phyloP scores from a whole-genome alignment of 2,113 vertebrate genomes.

The Hemiprocne comata region DNA sequence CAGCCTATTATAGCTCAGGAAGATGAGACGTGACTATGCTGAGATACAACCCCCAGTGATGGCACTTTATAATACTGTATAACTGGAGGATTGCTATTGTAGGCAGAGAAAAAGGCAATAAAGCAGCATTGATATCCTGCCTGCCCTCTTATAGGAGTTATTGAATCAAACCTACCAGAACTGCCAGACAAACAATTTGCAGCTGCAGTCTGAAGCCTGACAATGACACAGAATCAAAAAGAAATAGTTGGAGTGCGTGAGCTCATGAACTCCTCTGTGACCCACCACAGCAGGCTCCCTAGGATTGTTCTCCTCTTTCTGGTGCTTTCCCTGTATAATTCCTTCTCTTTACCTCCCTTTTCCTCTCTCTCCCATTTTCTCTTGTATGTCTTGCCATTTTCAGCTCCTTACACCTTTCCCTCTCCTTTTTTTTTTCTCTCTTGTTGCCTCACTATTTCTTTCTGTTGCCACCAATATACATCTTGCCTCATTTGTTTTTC shows the following conservation, averaged over 20 bases:
- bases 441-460: neutral
- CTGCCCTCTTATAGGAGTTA: conserved; percentile 76
- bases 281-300: conserved; percentile 69
- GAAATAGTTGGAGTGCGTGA: conserved; percentile 67
- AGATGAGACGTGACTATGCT: conserved; percentile 68
- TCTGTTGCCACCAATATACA: neutral
- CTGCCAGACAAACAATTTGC: conserved; percentile 79
- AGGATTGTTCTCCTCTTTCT: conserved; percentile 62
- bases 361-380: neutral
- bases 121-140: conserved; percentile 78
- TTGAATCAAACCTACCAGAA: conserved; percentile 77
- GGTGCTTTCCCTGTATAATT: conserved; percentile 12
- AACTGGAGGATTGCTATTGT: conserved; percentile 75
- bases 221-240: conserved; percentile 75
- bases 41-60: conserved; percentile 68
- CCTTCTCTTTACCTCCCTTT: conserved; percentile 18
- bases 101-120: conserved; percentile 78
- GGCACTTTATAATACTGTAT: conserved; percentile 67
- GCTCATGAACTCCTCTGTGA: conserved; percentile 63
- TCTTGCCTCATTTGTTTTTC: neutral
- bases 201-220: conserved; percentile 74
- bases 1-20: conserved; percentile 57
- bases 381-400: neutral
- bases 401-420: neutral
- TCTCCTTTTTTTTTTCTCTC: neutral